Conservation (phyloP, 2,113 vertebrate species). For the Epinephelus lanceolatus region DNA sequence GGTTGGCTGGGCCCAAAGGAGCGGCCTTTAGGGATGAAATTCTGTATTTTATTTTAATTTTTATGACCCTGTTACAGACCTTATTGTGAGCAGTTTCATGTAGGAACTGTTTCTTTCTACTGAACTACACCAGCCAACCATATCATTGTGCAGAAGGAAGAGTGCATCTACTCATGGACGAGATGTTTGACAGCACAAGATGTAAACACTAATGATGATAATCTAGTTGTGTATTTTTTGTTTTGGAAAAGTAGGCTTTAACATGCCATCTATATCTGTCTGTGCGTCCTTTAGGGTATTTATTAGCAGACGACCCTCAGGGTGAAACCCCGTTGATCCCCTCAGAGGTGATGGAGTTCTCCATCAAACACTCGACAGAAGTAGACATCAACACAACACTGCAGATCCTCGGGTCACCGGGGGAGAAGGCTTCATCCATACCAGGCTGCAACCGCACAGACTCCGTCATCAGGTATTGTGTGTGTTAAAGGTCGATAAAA, state of each 20-base stretch:
- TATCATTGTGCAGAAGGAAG: too few relatives aligned
- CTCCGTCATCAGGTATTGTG: conserved; percentile 94
- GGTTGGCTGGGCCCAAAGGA: neutral
- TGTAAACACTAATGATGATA: too few relatives aligned
- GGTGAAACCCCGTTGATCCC: conserved; percentile 98
- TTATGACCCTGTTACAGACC: too few relatives aligned
- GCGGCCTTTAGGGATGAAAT: neutral
- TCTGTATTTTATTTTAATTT: neutral
- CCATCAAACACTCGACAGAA: conserved; percentile 97
- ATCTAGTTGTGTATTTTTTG: neutral
- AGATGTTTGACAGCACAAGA: too few relatives aligned
- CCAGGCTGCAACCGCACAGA: conserved; percentile 98
- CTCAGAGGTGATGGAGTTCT: conserved; percentile 98
- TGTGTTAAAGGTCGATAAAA: conserved; percentile 30
- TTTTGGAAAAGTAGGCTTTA: too few relatives aligned
- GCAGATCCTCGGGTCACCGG: conserved; percentile 97
- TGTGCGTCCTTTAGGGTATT: conserved; percentile 89
- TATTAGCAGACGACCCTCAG: conserved; percentile 98
- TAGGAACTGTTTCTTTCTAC: too few relatives aligned
- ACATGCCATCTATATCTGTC: neutral
- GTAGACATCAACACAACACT: conserved; percentile 99
- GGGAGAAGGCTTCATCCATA: conserved; percentile 97
- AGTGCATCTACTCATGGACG: too few relatives aligned
- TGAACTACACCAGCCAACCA: too few relatives aligned
- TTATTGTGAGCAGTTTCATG: too few relatives aligned